Conservation (phyloP, 2,888 invertebrate genomes). For the Diloba caeruleocephala region DNA sequence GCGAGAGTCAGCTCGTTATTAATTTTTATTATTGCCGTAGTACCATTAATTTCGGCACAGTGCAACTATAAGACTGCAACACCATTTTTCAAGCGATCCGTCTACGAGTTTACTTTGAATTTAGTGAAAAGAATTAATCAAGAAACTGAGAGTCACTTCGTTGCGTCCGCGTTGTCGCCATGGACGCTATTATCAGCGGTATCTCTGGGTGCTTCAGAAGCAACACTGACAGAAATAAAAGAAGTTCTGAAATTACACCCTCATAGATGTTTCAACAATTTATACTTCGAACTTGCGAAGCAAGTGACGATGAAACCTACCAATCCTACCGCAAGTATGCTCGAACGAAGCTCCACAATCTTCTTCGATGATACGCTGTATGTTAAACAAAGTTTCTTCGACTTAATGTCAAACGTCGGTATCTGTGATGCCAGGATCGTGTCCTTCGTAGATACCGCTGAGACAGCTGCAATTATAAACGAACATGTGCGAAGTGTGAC, state of each 20-base stretch:
- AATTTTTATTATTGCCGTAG: constrained; percentile 49
- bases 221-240: constrained; percentile 68
- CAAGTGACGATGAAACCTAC: constrained; percentile 49
- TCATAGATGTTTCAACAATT: constrained; percentile 73
- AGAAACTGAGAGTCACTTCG: constrained; percentile 78
- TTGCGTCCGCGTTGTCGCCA: constrained; percentile 73
- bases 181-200: constrained; percentile 74
- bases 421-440: constrained; percentile 64
- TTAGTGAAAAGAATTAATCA: constrained; percentile 62
- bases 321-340: constrained; percentile 51
- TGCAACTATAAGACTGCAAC: constrained; percentile 60
- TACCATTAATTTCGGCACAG: constrained; percentile 56
- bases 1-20: constrained; percentile 52
- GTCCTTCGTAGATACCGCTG: constrained; percentile 60
- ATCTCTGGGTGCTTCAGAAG: constrained; percentile 71
- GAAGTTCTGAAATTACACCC: constrained; percentile 66
- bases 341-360: constrained; percentile 71
- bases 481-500: constrained; percentile 70
- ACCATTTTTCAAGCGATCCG: constrained; percentile 58
- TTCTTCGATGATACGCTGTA: constrained; percentile 66
- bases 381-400: constrained; percentile 61
- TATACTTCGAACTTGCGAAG: constrained; percentile 68
- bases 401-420: constrained; percentile 54
- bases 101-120: constrained; percentile 68
- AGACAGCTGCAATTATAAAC: constrained; percentile 69